Conservation (phyloP, 1,140 invertebrate genomes). For the Apis dorsata region DNA sequence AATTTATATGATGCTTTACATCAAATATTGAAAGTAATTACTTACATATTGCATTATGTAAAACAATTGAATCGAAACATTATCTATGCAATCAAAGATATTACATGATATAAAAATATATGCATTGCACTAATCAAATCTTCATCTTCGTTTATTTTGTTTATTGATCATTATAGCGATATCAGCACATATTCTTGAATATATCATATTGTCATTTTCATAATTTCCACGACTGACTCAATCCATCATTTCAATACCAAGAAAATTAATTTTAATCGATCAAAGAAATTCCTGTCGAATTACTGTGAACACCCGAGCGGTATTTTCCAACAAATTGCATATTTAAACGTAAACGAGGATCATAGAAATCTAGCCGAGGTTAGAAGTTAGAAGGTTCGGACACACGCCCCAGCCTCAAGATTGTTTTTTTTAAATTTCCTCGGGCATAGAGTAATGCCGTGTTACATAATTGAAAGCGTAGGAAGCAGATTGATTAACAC, state of each 20-base stretch:
- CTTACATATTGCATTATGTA: too few relatives aligned
- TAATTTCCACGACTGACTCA: not conserved
- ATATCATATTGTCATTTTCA: not conserved
- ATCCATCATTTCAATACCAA: not conserved
- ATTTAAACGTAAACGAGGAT: not conserved
- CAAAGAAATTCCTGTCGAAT: not conserved
- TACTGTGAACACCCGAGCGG: not conserved
- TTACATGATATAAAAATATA: not conserved
- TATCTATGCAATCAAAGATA: not conserved
- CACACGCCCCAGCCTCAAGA: conserved; percentile 9
- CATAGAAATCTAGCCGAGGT: not conserved
- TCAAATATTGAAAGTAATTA: too few relatives aligned
- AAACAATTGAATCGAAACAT: too few relatives aligned
- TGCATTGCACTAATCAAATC: not conserved
- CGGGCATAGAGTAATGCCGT: conserved; percentile 52
- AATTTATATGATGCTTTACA: not conserved
- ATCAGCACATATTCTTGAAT: not conserved
- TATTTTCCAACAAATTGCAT: not conserved
- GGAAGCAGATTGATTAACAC: conserved; percentile 81
- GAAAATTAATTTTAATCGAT: not conserved
- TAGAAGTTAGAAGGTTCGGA: conserved; percentile 2
- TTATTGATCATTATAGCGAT: not conserved
- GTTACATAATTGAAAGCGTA: conserved; percentile 80
- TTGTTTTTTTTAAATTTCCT: conserved; percentile 56
- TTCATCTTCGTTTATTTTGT: not conserved